These are phyloP conservation scores for Hydrochoerus hydrochaeris DNA, from an alignment of 2,113 vertebrate species.

Conservation along the genomic window DNA sequence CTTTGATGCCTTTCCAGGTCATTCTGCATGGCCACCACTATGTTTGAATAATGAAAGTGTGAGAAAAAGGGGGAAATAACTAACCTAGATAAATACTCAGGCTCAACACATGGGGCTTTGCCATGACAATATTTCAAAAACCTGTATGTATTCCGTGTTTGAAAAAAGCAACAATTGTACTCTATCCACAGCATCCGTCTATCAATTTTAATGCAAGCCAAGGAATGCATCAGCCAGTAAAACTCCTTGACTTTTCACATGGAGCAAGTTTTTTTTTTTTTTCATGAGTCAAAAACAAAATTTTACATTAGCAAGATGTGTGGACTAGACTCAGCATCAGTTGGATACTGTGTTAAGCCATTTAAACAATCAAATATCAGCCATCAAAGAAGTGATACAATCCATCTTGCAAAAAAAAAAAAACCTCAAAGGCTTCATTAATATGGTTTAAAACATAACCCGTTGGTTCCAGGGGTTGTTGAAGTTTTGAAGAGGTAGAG, in stretches of 20 bases:
- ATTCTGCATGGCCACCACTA: not conserved
- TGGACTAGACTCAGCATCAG: not conserved
- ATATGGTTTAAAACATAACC: not conserved
- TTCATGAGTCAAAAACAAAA: not conserved
- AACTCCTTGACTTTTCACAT: not conserved
- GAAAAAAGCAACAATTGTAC: not conserved
- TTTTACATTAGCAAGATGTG: not conserved
- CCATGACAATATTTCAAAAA: slow-evolving; percentile 30
- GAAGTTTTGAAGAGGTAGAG: not conserved
- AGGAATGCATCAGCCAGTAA: not conserved
- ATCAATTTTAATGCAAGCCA: not conserved
- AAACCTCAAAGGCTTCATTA: not conserved
- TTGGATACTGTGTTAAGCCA: not conserved
- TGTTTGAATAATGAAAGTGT: not conserved
- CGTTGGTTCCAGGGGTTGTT: not conserved
- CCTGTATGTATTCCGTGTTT: not conserved
- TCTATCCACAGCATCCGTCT: not conserved
- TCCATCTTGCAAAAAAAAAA: not conserved
- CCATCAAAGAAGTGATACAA: not conserved
- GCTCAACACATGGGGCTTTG: not conserved
- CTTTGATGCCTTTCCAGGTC: slow-evolving; percentile 42
- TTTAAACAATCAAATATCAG: slow-evolving; percentile 4
- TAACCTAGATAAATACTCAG: not conserved
- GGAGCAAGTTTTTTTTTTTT: not conserved
- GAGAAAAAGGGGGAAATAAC: not conserved